Percentiles rank a stretch among this genome's conserved stretches.
These are phyloP conservation scores for Diarsia rubi DNA, from an alignment of 2,888 invertebrate species.

Conservation along the genomic window DNA sequence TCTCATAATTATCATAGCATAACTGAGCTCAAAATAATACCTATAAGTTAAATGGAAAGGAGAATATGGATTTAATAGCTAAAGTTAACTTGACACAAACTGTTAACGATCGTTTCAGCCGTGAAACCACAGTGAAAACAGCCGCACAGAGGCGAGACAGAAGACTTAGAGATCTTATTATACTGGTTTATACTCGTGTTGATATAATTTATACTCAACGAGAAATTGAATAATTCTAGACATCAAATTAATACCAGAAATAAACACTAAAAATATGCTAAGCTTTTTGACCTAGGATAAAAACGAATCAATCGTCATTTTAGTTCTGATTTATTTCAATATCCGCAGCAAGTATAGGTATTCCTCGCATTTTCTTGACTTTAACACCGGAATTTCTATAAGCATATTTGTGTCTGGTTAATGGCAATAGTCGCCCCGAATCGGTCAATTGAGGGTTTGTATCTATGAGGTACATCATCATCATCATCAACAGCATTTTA, in stretches of 20 bases:
- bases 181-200: not conserved
- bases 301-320: too few species aligned
- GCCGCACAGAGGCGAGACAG: not conserved
- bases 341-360: too few species aligned
- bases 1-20: too few species aligned
- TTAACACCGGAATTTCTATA: too few species aligned
- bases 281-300: not conserved
- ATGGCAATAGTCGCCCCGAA: too few species aligned
- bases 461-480: too few species aligned
- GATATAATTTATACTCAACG: not conserved
- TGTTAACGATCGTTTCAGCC: slow-evolving; percentile 11
- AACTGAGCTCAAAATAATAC: not conserved
- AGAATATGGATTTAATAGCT: not conserved
- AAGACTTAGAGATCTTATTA: not conserved
- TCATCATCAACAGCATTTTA: too few species aligned
- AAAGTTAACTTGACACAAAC: slow-evolving; percentile 4
- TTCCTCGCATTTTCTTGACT: too few species aligned
- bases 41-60: not conserved
- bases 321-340: too few species aligned
- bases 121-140: slow-evolving; percentile 12
- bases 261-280: not conserved
- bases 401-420: too few species aligned
- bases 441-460: too few species aligned
- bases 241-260: not conserved
- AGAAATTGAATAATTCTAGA: not conserved